These are phyloP conservation scores for Microtus richardsoni DNA, from an alignment of 2,113 vertebrate genomes.

Conservation along the genomic window DNA sequence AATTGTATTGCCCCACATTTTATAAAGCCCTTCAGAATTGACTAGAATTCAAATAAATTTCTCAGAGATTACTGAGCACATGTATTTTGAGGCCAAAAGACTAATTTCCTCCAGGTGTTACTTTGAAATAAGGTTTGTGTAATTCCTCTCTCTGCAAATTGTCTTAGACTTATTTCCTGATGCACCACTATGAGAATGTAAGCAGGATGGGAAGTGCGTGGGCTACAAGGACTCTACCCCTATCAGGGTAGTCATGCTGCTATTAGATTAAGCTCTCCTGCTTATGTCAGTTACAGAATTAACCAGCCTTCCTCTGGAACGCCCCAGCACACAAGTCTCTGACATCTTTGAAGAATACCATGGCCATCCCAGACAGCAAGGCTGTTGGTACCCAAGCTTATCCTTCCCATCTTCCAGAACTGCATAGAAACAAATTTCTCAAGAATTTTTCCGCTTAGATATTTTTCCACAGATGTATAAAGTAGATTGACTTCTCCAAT, in stretches of 20 bases:
- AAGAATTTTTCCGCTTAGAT: background rate
- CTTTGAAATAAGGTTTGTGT: background rate
- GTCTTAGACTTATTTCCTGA: background rate
- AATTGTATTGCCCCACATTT: background rate
- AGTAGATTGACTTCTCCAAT: background rate
- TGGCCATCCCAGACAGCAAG: background rate
- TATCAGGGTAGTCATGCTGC: background rate
- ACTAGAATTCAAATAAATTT: conserved; percentile 4
- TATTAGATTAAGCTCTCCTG: background rate
- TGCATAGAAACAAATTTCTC: background rate
- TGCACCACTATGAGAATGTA: background rate
- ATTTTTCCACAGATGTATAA: background rate
- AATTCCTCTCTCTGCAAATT: background rate
- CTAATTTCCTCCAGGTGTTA: background rate
- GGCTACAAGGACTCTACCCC: background rate
- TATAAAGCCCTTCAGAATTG: background rate
- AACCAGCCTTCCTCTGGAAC: too few relatives aligned
- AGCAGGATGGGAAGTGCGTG: too few relatives aligned
- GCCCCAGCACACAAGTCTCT: fast-evolving
- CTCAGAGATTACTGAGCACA: background rate
- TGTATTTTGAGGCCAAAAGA: background rate
- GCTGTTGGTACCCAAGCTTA: background rate
- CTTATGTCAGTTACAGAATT: background rate
- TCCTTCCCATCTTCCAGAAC: background rate
- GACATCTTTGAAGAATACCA: background rate